phyloP scores from a whole-genome alignment of 2,888 invertebrate genomes.

The Chalcosyrphus nemorum region DNA sequence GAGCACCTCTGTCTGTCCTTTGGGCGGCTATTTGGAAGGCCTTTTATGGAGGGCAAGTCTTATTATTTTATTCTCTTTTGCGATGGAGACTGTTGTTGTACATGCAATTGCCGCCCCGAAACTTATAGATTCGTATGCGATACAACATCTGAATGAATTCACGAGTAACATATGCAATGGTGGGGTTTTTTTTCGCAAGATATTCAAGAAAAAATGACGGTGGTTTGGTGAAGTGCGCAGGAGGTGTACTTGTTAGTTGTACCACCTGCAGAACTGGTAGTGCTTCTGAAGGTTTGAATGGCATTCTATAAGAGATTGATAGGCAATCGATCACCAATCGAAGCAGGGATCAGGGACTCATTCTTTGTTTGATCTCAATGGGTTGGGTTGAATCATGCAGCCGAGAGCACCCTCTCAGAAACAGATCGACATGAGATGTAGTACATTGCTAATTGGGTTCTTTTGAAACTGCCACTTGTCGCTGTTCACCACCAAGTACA shows the following conservation, averaged over 20 bases:
- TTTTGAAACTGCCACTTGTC: no score
- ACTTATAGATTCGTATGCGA: constrained; percentile 14
- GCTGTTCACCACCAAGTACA: no score
- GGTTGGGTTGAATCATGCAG: no score
- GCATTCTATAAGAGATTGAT: no score
- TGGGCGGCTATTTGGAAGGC: constrained; percentile 27
- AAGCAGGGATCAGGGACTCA: no score
- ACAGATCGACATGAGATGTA: no score
- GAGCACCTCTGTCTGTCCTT: constrained; percentile 35
- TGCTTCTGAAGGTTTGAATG: no score
- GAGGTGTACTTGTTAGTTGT: constrained; percentile 5
- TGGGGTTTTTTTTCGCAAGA: constrained; percentile 16
- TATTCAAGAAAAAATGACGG: constrained; percentile 1
- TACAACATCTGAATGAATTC: constrained; percentile 64
- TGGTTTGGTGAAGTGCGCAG: constrained; percentile 18
- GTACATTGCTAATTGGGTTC: no score
- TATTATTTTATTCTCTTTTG: no score
- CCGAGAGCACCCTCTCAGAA: no score
- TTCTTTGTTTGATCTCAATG: no score
- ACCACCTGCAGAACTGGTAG: neutral
- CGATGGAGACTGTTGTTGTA: constrained; percentile 1
- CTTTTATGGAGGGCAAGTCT: constrained; percentile 54
- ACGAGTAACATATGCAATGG: constrained; percentile 47
- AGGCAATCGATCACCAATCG: no score
- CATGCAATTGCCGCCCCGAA: constrained; percentile 54